Evolutionary conservation across 2,797 vertebrate genomes (phyloP).

Genomic region (Rhodeus uyekii): DNA sequence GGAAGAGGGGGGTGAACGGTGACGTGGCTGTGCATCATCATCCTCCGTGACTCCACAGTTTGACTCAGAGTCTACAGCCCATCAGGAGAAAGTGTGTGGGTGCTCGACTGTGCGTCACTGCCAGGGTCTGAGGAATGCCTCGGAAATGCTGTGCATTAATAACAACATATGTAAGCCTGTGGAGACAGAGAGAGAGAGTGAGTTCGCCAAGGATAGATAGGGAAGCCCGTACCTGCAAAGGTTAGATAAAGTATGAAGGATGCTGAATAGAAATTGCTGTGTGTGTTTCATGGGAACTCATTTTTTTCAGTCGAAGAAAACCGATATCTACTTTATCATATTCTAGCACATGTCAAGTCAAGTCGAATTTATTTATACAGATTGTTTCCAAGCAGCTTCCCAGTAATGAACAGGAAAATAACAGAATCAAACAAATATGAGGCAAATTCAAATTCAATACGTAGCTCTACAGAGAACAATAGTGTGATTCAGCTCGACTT

Average conservation of each 20-base stretch:
- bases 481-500: background rate
- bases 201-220: background rate
- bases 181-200: background rate
- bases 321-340: conserved; percentile 2
- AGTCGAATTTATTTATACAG: background rate
- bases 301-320: background rate
- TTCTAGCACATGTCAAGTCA: background rate
- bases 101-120: background rate
- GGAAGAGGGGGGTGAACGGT: background rate
- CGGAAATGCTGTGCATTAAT: conserved; percentile 24
- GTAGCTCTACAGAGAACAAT: too few relatives aligned
- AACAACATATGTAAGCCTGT: conserved; percentile 14
- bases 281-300: background rate
- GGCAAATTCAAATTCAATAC: too few relatives aligned
- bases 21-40: conserved; percentile 42
- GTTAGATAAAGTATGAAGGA: conserved; percentile 16
- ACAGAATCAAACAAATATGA: background rate
- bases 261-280: background rate
- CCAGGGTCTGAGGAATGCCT: background rate
- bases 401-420: background rate
- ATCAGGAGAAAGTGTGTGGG: conserved; percentile 2
- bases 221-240: background rate
- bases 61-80: background rate
- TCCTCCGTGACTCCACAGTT: background rate
- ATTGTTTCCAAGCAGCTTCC: background rate